phyloP scores from a whole-genome alignment of 2,888 invertebrate species.

The Heteromurus nitidus region DNA sequence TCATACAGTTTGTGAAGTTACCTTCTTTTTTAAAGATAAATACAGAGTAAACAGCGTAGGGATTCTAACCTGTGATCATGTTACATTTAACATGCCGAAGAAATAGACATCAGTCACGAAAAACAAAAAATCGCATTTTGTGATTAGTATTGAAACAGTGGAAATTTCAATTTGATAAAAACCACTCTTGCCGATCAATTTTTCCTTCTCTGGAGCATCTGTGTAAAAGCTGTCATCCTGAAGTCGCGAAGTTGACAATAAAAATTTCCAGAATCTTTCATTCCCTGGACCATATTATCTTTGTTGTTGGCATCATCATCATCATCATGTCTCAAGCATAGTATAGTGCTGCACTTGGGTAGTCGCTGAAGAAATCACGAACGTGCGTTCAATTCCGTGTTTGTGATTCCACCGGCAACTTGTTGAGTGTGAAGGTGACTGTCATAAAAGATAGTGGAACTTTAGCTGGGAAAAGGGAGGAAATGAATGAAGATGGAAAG shows the following conservation, averaged over 20 bases:
- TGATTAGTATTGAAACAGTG: no score
- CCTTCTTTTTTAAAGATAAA: slow-evolving; percentile 2
- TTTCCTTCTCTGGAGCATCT: no score
- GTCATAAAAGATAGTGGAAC: slow-evolving; percentile 1
- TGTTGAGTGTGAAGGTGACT: slow-evolving; percentile 15
- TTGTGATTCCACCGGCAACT: slow-evolving; percentile 16
- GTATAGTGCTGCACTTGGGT: background rate
- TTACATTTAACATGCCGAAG: slow-evolving; percentile 69
- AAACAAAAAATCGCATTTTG: slow-evolving; percentile 11
- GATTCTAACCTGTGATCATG: slow-evolving; percentile 60
- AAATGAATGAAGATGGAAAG: slow-evolving; percentile 32
- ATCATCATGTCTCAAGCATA: background rate
- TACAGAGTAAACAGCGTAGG: slow-evolving; percentile 43
- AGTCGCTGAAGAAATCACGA: background rate
- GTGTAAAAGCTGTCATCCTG: background rate
- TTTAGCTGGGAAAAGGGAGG: slow-evolving; percentile 11
- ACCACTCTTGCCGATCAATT: no score
- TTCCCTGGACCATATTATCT: no score
- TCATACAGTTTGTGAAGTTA: background rate
- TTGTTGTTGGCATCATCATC: background rate
- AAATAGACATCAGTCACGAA: slow-evolving; percentile 13
- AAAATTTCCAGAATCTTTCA: background rate
- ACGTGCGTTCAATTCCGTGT: background rate
- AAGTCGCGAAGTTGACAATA: slow-evolving; percentile 1
- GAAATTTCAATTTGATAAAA: no score